Evolutionary conservation across 2,797 vertebrate genomes (phyloP).

Genomic region (Mus spretus): DNA sequence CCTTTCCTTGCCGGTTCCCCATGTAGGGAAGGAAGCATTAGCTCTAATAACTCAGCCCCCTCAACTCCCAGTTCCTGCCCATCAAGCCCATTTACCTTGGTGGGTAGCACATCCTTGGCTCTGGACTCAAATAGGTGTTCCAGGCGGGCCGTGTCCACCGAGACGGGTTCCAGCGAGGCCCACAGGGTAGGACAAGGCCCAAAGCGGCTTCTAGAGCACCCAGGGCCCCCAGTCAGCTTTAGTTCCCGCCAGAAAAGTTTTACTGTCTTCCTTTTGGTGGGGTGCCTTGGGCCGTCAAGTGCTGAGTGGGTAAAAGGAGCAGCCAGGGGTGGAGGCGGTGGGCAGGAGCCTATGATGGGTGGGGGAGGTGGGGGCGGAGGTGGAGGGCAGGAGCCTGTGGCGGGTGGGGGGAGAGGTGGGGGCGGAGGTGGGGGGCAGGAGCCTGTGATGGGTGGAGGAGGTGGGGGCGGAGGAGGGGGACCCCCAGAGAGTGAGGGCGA

Average conservation of each 20-base stretch:
- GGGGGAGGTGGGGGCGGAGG: constrained; percentile 77
- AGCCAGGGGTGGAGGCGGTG: constrained; percentile 78
- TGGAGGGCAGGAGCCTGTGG: constrained; percentile 58
- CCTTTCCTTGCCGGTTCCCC: constrained; percentile 22
- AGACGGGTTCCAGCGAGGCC: constrained; percentile 94
- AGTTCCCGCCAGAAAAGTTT: constrained; percentile 98
- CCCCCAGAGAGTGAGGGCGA: constrained; percentile 58
- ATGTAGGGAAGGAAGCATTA: neutral
- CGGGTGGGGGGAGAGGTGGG: constrained; percentile 75
- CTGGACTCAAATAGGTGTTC: constrained; percentile 98
- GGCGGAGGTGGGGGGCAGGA: constrained; percentile 67
- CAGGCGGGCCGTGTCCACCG: constrained; percentile 92
- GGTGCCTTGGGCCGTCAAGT: constrained; percentile 79
- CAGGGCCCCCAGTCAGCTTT: constrained; percentile 89
- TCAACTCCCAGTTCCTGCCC: neutral
- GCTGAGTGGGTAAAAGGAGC: constrained; percentile 77
- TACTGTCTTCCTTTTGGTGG: constrained; percentile 95
- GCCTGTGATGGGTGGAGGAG: constrained; percentile 77
- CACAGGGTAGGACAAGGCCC: constrained; percentile 93
- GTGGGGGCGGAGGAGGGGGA: constrained; percentile 71
- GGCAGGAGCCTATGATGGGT: constrained; percentile 69
- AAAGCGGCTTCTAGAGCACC: constrained; percentile 89
- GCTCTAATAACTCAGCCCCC: constrained; percentile 16
- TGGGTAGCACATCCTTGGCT: constrained; percentile 92
- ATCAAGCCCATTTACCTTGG: constrained; percentile 91